Base-by-base conservation (phyloP, 2,797 vertebrate genomes). In the Pseudochaenichthys georgianus region DNA sequence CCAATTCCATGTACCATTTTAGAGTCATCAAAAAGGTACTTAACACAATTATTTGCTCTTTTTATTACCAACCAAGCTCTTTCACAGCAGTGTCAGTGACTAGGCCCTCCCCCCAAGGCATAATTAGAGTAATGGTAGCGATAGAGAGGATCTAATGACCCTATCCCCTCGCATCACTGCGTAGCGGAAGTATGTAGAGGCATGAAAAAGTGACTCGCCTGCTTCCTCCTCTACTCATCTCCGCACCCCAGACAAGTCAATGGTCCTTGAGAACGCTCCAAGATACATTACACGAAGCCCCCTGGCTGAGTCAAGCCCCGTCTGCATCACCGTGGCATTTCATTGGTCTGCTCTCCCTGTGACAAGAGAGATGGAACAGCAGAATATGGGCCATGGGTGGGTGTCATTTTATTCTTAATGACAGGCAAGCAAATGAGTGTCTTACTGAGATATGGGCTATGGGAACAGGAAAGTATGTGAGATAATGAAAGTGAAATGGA, bases 91-190 rank as follows among this genome's bases (percentile, higher is more conserved):
- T 17, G 63, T 70, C 48, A 52, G 42, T 21, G 19, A 15, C 23
- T 38, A 46, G 57, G 47, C 51, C 73, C 38, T 54, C 8, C n/a
- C 63, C 15, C 50, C 5, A 4, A 58, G 60, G 69, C 46, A 65
- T 85, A 82, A 89, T 87, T 85, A 84, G 75, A 81, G 87, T 71
- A 85, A 80, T 76, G 73, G 70, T 81, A 69, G 62, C 68, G 60
- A 73, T 64, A 59, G 51, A 46, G 68, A 64, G 48, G 70, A 70
- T 82, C 79, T 87, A 82, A 88, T 74, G 73, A 76, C 47, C 70
- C 13, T n/a, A 64, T 85, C 66, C 82, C 58, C 53, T 71, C 62
- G 65, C 74, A 68, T 83, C 78, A 69, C 52, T 72, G 43, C 68
- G 71, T 60, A 68, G 64, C 6, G 9, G 53, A 55, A 59, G 60